These are phyloP conservation scores for Halcyon malimbica DNA, from an alignment of 2,113 vertebrate genomes.

Conservation along the genomic window DNA sequence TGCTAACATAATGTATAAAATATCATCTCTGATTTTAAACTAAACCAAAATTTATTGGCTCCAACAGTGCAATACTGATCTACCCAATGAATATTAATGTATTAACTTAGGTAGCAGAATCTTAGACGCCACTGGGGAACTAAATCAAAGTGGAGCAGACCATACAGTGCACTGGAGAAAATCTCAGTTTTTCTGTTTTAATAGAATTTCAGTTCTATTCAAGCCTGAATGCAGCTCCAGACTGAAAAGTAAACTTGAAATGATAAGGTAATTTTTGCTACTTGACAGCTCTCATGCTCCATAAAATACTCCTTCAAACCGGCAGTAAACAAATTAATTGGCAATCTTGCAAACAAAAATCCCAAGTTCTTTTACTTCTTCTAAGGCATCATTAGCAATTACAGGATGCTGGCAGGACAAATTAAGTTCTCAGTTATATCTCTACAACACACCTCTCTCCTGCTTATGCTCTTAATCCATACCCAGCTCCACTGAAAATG, in stretches of 20 bases:
- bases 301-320: background rate
- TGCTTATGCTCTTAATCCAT: conserved; percentile 17
- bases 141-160: background rate
- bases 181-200: background rate
- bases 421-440: background rate
- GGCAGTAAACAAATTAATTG: background rate
- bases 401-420: background rate
- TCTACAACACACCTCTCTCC: background rate
- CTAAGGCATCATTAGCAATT: conserved; percentile 26
- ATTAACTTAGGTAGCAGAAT: background rate
- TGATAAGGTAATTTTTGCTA: background rate
- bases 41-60: conserved; percentile 50
- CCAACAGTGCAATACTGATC: background rate
- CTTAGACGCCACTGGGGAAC: background rate
- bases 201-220: background rate
- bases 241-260: background rate
- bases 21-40: conserved; percentile 51
- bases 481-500: conserved; percentile 14
- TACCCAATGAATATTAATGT: conserved; percentile 35
- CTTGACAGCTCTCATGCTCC: background rate
- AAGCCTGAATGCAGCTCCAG: background rate
- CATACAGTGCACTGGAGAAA: background rate
- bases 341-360: background rate
- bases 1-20: conserved; percentile 64
- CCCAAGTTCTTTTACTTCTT: background rate